Percentiles rank a stretch among this genome's conserved stretches.
Conservation (phyloP, 2,113 vertebrate species). For the Dromiciops gliroides region DNA sequence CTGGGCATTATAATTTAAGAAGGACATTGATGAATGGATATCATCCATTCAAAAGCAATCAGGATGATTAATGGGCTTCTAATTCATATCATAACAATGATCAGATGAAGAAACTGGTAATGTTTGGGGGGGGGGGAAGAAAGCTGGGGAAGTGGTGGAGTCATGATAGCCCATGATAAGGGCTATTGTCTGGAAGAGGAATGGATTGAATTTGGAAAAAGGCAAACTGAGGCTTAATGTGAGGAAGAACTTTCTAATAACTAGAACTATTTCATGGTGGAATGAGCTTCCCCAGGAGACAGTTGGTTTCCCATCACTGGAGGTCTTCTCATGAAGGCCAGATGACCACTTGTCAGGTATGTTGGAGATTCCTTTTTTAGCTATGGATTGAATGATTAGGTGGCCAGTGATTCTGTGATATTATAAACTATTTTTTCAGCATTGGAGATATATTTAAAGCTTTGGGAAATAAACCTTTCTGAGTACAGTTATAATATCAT, state of each 20-base stretch:
- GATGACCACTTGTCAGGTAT: neutral
- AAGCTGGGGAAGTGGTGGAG: neutral
- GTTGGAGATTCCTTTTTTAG: neutral
- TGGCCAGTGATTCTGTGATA: neutral
- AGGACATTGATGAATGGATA: neutral
- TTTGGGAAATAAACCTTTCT: neutral
- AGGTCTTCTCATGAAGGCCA: neutral
- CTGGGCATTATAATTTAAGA: neutral
- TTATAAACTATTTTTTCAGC: neutral
- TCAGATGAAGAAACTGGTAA: neutral
- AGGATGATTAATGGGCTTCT: neutral
- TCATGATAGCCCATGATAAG: neutral
- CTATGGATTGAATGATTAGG: neutral
- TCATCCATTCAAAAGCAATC: neutral
- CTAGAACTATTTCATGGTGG: neutral
- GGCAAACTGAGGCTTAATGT: neutral
- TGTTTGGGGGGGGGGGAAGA: neutral
- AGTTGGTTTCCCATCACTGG: neutral
- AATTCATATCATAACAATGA: neutral
- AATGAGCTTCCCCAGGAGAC: neutral
- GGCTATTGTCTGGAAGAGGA: neutral
- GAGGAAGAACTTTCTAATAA: neutral
- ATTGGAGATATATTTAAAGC: slow-evolving; percentile 8
- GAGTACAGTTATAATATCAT: neutral
- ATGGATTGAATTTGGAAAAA: neutral